Percentiles rank a stretch among this genome's conserved stretches.
Evolutionary conservation across 2,888 invertebrate genomes (phyloP).

Genomic region (Phymatocera aterrima): DNA sequence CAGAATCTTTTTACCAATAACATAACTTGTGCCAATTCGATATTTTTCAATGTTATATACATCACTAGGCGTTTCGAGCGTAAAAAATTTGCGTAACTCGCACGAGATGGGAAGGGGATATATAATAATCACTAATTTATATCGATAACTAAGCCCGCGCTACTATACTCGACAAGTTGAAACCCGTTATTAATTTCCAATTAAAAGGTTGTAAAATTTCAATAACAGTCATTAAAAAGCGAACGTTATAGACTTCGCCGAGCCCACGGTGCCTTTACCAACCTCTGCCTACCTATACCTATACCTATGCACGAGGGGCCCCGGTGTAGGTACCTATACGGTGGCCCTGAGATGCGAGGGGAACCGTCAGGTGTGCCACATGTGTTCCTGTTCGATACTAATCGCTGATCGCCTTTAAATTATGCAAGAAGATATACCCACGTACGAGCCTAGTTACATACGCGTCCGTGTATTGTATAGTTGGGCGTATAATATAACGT

Average conservation of each 20-base stretch:
- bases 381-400: constrained; percentile 69
- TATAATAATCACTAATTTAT: constrained; percentile 13
- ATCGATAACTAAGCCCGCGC: constrained; percentile 21
- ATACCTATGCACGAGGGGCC: not conserved
- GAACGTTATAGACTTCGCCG: constrained; percentile 68
- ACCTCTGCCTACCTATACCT: too few relatives aligned
- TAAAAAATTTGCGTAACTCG: constrained; percentile 3
- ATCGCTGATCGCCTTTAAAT: constrained; percentile 68
- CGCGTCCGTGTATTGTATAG: not conserved
- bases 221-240: constrained; percentile 73
- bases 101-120: not conserved
- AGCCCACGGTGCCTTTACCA: not conserved
- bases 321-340: constrained; percentile 8
- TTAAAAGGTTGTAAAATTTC: constrained; percentile 74
- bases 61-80: too few relatives aligned
- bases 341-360: constrained; percentile 57
- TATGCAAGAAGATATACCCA: constrained; percentile 15
- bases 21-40: not conserved
- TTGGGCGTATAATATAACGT: too few relatives aligned
- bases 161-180: constrained; percentile 55
- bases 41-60: not conserved
- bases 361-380: constrained; percentile 73
- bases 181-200: constrained; percentile 72
- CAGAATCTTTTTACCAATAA: too few relatives aligned
- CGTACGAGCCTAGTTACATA: not conserved